Evolutionary conservation across 2,888 invertebrate species (phyloP).

Genomic region (Geotrupes spiniger): DNA sequence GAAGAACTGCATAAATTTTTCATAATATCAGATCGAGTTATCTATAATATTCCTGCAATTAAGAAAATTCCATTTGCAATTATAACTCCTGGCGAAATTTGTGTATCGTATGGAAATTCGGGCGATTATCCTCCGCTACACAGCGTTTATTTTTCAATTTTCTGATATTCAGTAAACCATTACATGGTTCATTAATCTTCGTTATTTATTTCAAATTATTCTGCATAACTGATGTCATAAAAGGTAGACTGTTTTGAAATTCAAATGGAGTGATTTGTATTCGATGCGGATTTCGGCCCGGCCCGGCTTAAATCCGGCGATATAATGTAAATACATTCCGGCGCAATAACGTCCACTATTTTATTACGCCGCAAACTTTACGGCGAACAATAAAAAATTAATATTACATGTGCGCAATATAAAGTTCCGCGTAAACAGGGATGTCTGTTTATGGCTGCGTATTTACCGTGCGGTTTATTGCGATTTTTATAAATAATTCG

Average conservation of each 20-base stretch:
- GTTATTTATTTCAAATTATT: conserved; percentile 27
- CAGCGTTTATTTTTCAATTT: background rate
- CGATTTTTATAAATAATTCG: too few relatives aligned
- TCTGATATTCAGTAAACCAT: conserved; percentile 9
- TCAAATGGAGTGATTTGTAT: conserved; percentile 29
- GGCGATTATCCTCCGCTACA: too few relatives aligned
- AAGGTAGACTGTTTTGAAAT: conserved; percentile 26
- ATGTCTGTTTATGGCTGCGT: background rate
- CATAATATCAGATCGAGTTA: too few relatives aligned
- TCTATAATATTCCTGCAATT: too few relatives aligned
- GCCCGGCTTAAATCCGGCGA: conserved; percentile 13
- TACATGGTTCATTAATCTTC: conserved; percentile 26
- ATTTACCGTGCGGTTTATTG: too few relatives aligned
- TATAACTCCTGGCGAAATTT: too few relatives aligned
- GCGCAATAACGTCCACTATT: conserved; percentile 15
- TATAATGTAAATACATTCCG: conserved; percentile 18
- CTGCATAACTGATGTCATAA: conserved; percentile 25
- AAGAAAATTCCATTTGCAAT: too few relatives aligned
- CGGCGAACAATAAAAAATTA: conserved; percentile 30
- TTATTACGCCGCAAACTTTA: conserved; percentile 27
- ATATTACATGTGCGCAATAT: conserved; percentile 30
- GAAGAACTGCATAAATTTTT: too few relatives aligned
- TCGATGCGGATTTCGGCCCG: conserved; percentile 26
- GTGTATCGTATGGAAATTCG: too few relatives aligned
- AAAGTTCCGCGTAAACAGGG: conserved; percentile 28